Evolutionary conservation across 2,113 vertebrate species (phyloP).

Genomic region (Ciconia maguari): DNA sequence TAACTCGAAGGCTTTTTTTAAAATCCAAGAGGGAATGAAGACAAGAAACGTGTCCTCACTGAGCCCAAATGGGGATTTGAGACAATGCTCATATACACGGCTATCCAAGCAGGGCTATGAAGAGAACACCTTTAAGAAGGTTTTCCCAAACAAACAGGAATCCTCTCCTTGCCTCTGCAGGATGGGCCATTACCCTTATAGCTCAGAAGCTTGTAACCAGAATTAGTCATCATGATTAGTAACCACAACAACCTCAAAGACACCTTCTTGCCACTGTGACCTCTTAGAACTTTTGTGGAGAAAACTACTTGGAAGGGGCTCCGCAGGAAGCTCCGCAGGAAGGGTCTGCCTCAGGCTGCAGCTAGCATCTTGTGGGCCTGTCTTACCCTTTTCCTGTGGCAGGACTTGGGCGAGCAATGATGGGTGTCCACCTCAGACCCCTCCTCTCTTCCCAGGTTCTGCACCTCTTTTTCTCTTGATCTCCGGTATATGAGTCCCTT

Average conservation of each 20-base stretch:
- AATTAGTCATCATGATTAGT: rapidly evolving
- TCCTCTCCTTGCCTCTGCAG: background rate
- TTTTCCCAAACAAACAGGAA: background rate
- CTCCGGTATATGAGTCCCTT: background rate
- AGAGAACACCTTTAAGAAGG: background rate
- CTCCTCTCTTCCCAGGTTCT: background rate
- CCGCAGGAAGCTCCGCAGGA: background rate
- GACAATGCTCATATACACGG: background rate
- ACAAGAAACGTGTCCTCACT: background rate
- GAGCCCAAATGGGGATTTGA: background rate
- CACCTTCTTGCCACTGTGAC: background rate
- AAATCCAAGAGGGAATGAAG: background rate
- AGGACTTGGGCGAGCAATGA: background rate
- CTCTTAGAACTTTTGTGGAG: background rate
- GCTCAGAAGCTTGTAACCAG: background rate
- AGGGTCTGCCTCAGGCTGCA: background rate
- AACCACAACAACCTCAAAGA: background rate
- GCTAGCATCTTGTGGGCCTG: background rate
- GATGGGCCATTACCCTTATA: background rate
- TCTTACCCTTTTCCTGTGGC: background rate
- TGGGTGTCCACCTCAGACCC: background rate
- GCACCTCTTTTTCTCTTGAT: background rate
- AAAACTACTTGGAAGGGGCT: background rate
- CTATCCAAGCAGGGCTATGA: background rate
- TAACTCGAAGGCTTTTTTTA: background rate